Conservation (phyloP, 2,888 invertebrate species). For the Ephialtes manifestator region DNA sequence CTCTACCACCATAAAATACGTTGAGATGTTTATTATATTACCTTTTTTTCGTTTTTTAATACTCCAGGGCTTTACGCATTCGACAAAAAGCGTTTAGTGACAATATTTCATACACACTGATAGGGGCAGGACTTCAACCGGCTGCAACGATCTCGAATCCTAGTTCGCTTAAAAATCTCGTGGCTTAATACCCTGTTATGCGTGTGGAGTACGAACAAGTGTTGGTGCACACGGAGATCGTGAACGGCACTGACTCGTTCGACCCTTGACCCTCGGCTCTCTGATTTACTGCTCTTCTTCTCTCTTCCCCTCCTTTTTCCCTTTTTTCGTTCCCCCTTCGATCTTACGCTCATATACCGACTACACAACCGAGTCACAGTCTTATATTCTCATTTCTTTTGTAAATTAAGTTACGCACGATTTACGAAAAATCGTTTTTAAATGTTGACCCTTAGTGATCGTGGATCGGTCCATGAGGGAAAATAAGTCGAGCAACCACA, state of each 20-base stretch:
- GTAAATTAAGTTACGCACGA: constrained; percentile 71
- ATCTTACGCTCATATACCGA: constrained; percentile 24
- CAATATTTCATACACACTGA: constrained; percentile 67
- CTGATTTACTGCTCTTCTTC: constrained; percentile 75
- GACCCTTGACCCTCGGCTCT: constrained; percentile 77
- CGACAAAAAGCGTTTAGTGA: constrained; percentile 58
- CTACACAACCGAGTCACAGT: constrained; percentile 12
- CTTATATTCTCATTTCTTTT: constrained; percentile 58
- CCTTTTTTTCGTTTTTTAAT: constrained; percentile 24
- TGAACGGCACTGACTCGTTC: constrained; percentile 68
- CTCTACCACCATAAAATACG: constrained; percentile 19
- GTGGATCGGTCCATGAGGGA: neutral
- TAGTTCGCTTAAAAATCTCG: constrained; percentile 69
- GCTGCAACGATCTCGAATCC: constrained; percentile 65
- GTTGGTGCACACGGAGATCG: constrained; percentile 44
- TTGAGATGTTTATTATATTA: constrained; percentile 44
- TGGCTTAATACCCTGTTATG: constrained; percentile 74
- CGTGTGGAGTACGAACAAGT: constrained; percentile 56
- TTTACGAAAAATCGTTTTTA: constrained; percentile 71
- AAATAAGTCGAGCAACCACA: constrained; percentile 43
- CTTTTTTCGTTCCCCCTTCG: constrained; percentile 23
- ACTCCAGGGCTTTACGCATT: constrained; percentile 5
- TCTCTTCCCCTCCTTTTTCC: constrained; percentile 29
- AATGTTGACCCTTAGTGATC: constrained; percentile 35
- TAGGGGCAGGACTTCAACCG: constrained; percentile 64